These are phyloP conservation scores for Platycheirus rosarum DNA, from an alignment of 2,888 invertebrate genomes.

Conservation along the genomic window DNA sequence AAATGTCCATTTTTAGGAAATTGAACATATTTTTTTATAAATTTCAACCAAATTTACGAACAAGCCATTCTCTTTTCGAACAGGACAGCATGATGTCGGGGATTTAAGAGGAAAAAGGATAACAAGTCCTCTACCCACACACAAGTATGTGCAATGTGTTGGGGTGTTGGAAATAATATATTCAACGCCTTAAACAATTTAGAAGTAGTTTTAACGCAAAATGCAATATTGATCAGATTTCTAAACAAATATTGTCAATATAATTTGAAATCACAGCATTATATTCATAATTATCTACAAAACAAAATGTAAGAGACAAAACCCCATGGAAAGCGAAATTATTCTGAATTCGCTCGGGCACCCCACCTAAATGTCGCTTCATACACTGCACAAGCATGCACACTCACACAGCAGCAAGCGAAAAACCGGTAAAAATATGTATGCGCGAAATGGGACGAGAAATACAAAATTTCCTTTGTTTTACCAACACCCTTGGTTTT, in stretches of 20 bases:
- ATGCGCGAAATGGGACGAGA: slow-evolving; percentile 11
- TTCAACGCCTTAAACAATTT: slow-evolving; percentile 64
- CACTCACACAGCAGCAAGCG: slow-evolving; percentile 10
- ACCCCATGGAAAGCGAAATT: not conserved
- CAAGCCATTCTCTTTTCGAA: slow-evolving; percentile 64
- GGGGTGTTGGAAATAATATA: slow-evolving; percentile 33
- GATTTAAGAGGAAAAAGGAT: slow-evolving; percentile 61
- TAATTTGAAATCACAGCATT: slow-evolving; percentile 4
- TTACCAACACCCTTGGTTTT: slow-evolving; percentile 21
- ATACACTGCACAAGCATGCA: slow-evolving; percentile 22
- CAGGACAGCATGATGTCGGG: slow-evolving; percentile 34
- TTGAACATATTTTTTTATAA: not conserved
- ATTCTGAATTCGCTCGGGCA: slow-evolving; percentile 10
- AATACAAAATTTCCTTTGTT: slow-evolving; percentile 46
- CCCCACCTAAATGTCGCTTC: slow-evolving; percentile 48
- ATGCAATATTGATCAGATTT: not conserved
- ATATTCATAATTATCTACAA: no score
- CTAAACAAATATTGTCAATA: not conserved
- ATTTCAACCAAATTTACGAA: slow-evolving; percentile 38
- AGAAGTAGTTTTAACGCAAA: not conserved
- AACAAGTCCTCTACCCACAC: slow-evolving; percentile 41
- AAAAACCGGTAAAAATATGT: slow-evolving; percentile 65
- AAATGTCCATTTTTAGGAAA: slow-evolving; percentile 1
- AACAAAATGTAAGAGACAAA: not conserved
- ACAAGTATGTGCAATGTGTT: slow-evolving; percentile 6